Base-by-base conservation (phyloP, 2,888 invertebrate genomes). In the Dromius quadrimaculatus region DNA sequence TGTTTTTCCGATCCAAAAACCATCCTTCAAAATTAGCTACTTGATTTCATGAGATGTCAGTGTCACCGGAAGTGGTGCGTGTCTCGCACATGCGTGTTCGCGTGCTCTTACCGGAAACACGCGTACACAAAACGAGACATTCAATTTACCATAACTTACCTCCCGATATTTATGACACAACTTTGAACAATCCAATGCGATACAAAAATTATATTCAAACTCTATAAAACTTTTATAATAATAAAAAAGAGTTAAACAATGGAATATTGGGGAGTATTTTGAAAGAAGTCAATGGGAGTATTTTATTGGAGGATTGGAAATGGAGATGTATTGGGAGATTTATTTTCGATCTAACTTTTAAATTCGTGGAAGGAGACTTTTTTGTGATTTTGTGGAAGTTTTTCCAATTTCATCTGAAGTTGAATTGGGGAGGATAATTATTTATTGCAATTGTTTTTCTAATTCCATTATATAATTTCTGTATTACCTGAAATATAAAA, bases 71-170 rank as follows among this genome's bases (percentile, higher is more conserved):
- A 45, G 45, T 22, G 15, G 13, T 34, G 50, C 43, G 36, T 65
- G 47, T 22, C 23, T 43, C 9, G 8, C 17, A 17, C 23, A 71
- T 72, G 50, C 43, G 66, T 68, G 68, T 65, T 72, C 63, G 72
- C 73, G 72, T 73, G 73, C 64, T 72, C 63, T 63, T 71, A 71
- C 72, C 72, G 50, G 65, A 47, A 36, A 65, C 50, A 50, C 65
- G 50, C 65, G 50, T 65, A 65, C 36, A 50, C 50, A 65, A 65
- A 59, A 68, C 43, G 65, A 76, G 76, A 75, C 76, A 76, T 76
- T 76, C 76, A 76, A 76, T 76, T 76, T 75, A 73, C 74, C 74
- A 75, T 75, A 75, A 75, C 74, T 74, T 74, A 75, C 71, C 69
- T 73, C 72, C 65, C 66, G 72, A 74, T 75, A 76, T 76, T 76